These are phyloP conservation scores for Ctenodactylus gundi DNA, from an alignment of 2,113 vertebrate genomes.

Conservation along the genomic window DNA sequence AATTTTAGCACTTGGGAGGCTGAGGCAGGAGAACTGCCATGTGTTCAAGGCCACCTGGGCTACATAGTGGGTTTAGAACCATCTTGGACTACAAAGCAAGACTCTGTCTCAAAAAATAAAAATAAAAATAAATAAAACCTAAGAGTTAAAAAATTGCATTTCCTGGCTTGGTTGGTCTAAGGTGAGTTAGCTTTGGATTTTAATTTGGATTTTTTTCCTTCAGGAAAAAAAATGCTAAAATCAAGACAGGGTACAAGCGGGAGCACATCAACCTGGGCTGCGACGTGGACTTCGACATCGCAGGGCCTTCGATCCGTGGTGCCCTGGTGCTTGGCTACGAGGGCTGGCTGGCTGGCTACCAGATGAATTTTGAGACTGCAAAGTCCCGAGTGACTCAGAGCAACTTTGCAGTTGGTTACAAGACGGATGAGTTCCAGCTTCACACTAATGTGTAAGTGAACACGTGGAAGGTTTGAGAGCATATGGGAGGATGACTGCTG, in stretches of 20 bases:
- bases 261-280: conserved; percentile 97
- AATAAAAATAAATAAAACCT: too few relatives aligned
- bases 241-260: conserved; percentile 94
- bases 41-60: too few relatives aligned
- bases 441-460: conserved; percentile 97
- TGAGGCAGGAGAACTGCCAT: too few relatives aligned
- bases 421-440: conserved; percentile 97
- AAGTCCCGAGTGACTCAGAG: conserved; percentile 97
- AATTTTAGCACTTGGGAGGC: too few relatives aligned
- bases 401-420: conserved; percentile 98
- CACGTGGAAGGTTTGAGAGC: accelerated
- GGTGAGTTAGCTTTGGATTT: background rate
- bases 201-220: conserved; percentile 40
- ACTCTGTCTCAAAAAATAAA: too few relatives aligned
- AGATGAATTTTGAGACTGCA: conserved; percentile 95
- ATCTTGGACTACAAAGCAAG: too few relatives aligned
- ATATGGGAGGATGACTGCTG: background rate
- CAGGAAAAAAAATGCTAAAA: conserved; percentile 97
- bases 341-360: conserved; percentile 98
- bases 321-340: conserved; percentile 94
- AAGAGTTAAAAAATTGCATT: too few relatives aligned
- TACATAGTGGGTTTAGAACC: too few relatives aligned
- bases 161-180: background rate
- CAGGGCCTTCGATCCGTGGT: conserved; percentile 93
- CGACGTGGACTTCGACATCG: conserved; percentile 96